Evolutionary conservation across 1,140 invertebrate genomes (phyloP).

Genomic region (Myzus persicae): DNA sequence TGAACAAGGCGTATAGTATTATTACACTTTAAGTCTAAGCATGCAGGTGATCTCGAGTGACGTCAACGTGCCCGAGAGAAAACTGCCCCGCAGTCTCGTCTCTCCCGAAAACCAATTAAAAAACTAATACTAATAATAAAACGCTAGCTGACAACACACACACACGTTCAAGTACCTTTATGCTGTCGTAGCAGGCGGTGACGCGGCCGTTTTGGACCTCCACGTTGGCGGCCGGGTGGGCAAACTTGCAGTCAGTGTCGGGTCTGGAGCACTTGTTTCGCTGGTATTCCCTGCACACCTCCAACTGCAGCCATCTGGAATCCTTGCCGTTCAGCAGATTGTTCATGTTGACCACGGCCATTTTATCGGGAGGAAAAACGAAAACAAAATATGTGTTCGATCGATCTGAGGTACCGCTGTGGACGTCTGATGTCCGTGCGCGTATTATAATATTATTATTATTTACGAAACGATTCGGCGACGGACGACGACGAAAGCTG

Average conservation of each 20-base stretch:
- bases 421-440: too few species aligned
- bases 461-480: too few species aligned
- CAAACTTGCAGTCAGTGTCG: constrained; percentile 99
- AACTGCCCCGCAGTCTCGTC: background rate
- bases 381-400: too few species aligned
- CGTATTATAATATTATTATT: too few species aligned
- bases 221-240: constrained; percentile 98
- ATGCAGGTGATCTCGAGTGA: background rate
- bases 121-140: background rate
- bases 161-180: constrained; percentile 81
- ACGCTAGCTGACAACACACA: background rate
- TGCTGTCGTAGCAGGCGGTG: constrained; percentile 99
- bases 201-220: constrained; percentile 99
- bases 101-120: background rate
- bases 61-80: background rate
- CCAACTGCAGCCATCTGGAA: constrained; percentile 98
- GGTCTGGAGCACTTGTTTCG: constrained; percentile 98
- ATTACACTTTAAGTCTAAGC: background rate
- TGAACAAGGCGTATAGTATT: too few species aligned
- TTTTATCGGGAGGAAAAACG: constrained; percentile 64
- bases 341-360: constrained; percentile 97
- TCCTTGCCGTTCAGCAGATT: constrained; percentile 97
- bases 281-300: constrained; percentile 99
- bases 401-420: too few species aligned
- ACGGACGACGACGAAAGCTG: background rate